These are phyloP conservation scores for Odontomyia ornata DNA, from an alignment of 2,888 invertebrate species.

Conservation along the genomic window DNA sequence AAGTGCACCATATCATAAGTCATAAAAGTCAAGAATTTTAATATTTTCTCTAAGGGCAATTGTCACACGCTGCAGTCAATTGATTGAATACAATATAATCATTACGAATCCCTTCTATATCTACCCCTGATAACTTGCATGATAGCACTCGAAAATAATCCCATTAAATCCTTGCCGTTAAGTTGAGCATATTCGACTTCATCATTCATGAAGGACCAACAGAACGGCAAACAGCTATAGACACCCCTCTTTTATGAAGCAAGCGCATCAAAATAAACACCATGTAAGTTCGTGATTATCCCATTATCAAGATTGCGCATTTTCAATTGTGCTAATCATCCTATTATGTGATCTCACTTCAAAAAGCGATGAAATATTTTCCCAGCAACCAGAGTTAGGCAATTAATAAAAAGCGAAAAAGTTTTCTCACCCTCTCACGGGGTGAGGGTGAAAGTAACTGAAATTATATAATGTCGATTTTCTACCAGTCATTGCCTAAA, in stretches of 20 bases:
- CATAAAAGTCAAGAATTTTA: slow-evolving; percentile 17
- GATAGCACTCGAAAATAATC: slow-evolving; percentile 47
- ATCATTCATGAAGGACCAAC: too few species aligned
- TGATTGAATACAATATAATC: slow-evolving; percentile 25
- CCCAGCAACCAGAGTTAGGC: slow-evolving; percentile 32
- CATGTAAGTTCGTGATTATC: slow-evolving; percentile 49
- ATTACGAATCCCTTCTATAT: slow-evolving; percentile 1
- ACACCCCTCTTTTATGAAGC: not conserved
- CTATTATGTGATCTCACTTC: slow-evolving; percentile 45
- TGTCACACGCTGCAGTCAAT: not conserved
- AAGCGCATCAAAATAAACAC: slow-evolving; percentile 45
- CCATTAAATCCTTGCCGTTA: slow-evolving; percentile 46
- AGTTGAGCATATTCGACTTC: not conserved
- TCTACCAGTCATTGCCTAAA: slow-evolving; percentile 40
- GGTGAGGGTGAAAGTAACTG: slow-evolving; percentile 17
- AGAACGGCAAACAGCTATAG: too few species aligned
- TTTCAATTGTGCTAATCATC: slow-evolving; percentile 49
- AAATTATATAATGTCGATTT: slow-evolving; percentile 25
- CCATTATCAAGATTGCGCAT: slow-evolving; percentile 47
- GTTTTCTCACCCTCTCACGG: not conserved
- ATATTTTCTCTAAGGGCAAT: not conserved
- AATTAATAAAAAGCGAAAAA: slow-evolving; percentile 42
- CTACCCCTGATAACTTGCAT: slow-evolving; percentile 34
- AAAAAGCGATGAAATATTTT: slow-evolving; percentile 39
- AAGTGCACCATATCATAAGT: too few species aligned